Evolutionary conservation across 30 jellyfish, hydroid and myxozoan genomes (phyloP).

Genomic region (Catostylus mosaicus): DNA sequence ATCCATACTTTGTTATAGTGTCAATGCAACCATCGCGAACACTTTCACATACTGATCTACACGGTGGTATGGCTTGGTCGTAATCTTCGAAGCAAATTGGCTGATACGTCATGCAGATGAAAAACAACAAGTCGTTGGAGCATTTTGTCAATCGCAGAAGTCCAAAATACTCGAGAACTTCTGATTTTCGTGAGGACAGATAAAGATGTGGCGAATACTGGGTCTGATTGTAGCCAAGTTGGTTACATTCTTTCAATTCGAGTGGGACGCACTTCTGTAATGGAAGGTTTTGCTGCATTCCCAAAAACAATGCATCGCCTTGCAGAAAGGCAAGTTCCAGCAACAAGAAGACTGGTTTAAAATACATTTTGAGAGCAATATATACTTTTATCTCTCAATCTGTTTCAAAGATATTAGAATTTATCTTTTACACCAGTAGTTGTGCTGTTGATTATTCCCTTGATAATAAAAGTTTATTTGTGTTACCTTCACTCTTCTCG

Average conservation of each 20-base stretch:
- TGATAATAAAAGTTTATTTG: no score
- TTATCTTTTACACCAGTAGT: no score
- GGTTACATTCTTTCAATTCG: conserved; percentile 56
- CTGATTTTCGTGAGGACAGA: conserved; percentile 40
- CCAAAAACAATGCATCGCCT: conserved; percentile 25
- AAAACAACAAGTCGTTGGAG: conserved; percentile 68
- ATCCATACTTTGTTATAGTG: conserved; percentile 46
- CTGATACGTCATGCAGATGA: conserved; percentile 78
- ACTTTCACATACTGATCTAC: conserved; percentile 74
- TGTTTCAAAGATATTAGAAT: no score
- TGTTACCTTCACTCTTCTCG: no score
- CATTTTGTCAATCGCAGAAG: conserved; percentile 62
- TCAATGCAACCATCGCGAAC: conserved; percentile 60
- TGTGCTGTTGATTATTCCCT: no score
- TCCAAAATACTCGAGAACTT: conserved; percentile 48
- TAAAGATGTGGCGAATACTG: conserved; percentile 50
- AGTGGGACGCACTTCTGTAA: conserved; percentile 57
- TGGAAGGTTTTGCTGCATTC: conserved; percentile 39
- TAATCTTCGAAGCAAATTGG: conserved; percentile 83
- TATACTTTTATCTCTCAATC: no score
- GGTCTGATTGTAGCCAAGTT: conserved; percentile 85
- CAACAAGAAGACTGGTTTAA: not conserved
- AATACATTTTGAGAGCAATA: no score
- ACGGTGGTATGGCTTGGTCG: conserved; percentile 70
- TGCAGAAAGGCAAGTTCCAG: not conserved